Evolutionary conservation across 2,888 invertebrate genomes (phyloP).

Genomic region (Lasiommata megera): DNA sequence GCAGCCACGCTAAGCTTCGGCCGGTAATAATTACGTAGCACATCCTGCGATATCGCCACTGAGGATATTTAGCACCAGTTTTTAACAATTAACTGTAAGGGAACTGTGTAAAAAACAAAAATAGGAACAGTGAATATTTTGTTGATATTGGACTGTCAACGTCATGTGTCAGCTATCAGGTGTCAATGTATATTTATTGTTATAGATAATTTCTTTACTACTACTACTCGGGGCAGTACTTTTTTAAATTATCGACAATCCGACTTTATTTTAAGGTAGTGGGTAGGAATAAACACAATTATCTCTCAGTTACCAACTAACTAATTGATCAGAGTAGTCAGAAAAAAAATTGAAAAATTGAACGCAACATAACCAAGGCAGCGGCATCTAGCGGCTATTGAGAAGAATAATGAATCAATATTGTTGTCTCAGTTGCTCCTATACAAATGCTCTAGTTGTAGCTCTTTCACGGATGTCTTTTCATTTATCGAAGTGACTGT

Average conservation of each 20-base stretch:
- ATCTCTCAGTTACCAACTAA: no score
- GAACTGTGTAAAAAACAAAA: no score
- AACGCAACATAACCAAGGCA: conserved; percentile 32
- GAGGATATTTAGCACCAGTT: conserved; percentile 5
- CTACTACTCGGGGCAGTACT: no score
- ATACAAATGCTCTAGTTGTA: conserved; percentile 17
- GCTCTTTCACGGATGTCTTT: conserved; percentile 59
- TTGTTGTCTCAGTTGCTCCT: conserved; percentile 45
- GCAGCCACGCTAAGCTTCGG: conserved; percentile 90
- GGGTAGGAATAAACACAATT: no score
- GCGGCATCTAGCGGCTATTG: conserved; percentile 48
- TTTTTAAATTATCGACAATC: no score
- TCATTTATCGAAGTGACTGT: conserved; percentile 53
- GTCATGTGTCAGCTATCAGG: no score
- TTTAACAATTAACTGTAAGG: background rate
- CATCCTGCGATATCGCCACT: conserved; percentile 42
- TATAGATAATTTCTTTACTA: no score
- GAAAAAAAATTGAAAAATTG: conserved; percentile 20
- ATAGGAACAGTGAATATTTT: no score
- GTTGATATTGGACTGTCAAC: no score
- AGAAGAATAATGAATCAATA: conserved; percentile 41
- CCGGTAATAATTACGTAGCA: conserved; percentile 91
- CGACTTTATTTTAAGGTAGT: no score
- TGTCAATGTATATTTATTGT: no score
- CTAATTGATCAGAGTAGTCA: no score